Conservation (phyloP, 2,888 invertebrate genomes). For the Ornithoptera priamus region DNA sequence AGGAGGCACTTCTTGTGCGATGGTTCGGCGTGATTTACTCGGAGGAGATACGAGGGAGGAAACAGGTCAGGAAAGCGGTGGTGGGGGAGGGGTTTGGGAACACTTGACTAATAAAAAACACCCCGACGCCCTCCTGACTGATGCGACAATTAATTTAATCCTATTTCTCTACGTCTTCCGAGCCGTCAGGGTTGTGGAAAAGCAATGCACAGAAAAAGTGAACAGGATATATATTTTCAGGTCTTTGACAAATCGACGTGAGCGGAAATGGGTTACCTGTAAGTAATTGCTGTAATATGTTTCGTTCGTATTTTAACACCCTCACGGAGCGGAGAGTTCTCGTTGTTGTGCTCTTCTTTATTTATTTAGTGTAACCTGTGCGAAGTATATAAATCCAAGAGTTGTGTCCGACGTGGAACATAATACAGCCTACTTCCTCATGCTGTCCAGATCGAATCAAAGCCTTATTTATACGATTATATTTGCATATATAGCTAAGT, state of each 20-base stretch:
- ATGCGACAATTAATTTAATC: slow-evolving; percentile 81
- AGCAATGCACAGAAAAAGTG: slow-evolving; percentile 8
- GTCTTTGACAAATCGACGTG: slow-evolving; percentile 1
- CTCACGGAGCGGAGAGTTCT: no score
- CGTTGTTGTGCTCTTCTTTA: no score
- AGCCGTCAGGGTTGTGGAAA: slow-evolving; percentile 60
- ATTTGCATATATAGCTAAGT: no score
- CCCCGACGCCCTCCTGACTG: slow-evolving; percentile 79
- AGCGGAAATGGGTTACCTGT: background rate
- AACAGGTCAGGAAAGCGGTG: slow-evolving; percentile 26
- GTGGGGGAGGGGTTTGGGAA: slow-evolving; percentile 36
- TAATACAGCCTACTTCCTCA: no score
- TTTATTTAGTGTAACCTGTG: no score
- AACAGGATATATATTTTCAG: background rate
- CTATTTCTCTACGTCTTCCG: slow-evolving; percentile 79
- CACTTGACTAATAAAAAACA: slow-evolving; percentile 80
- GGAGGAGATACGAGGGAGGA: slow-evolving; percentile 37
- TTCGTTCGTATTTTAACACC: no score
- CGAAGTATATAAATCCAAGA: no score
- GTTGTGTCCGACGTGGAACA: no score
- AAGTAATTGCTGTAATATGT: background rate
- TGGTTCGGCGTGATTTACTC: slow-evolving; percentile 69
- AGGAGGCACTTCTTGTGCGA: slow-evolving; percentile 37
- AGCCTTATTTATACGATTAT: no score
- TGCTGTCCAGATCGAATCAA: no score